Base-by-base conservation (phyloP, 2,888 invertebrate genomes). In the Cheilosia soror region DNA sequence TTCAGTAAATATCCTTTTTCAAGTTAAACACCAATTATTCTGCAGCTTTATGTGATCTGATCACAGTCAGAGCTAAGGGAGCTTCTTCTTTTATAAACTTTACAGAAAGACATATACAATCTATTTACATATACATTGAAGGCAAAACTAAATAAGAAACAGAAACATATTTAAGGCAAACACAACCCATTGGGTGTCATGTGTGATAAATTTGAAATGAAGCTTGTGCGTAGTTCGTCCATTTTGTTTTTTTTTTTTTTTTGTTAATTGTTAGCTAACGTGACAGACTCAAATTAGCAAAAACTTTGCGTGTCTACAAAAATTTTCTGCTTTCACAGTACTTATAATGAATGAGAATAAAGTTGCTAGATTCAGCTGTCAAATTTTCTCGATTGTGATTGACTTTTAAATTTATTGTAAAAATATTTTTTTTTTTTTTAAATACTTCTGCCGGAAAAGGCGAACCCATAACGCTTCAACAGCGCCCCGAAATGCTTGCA, bases 331-430 rank as follows among this genome's bases (percentile, higher is more conserved):
- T 49, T 25, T 47, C 15, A 3, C 25, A 4, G 4, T 25, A 1
- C 49, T 7, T 15, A 37, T 0, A 49, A 25, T 49, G 7, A 20
- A 49, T 25, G 25, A 13, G 25, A 13, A n/a, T 13, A 9, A 20
- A 51, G 13, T 25, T 51, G 13, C 27, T 27, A 27, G 13, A 25
- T 51, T 27, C 51, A 29, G 27, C 25, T 51, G n/a, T 51, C 51
- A 51, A 25, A 25, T 49, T 49, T 49, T 25, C 20, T 25, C 25
- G 49, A 49, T 27, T 51, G 27, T 51, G 5, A 51, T 51, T 51
- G 51, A 27, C 51, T 13, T 13, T 27, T 13, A 51, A 27, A 51
- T 27, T 13, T 25, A 25, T 25, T 49, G 9, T 7, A 7, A 15
- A 25, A 20, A 20, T n/a, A n/a, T n/a, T n/a, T n/a, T n/a, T n/a